phyloP scores from a whole-genome alignment of 1,140 invertebrate genomes.

The Pseudomyrmex concolor region DNA sequence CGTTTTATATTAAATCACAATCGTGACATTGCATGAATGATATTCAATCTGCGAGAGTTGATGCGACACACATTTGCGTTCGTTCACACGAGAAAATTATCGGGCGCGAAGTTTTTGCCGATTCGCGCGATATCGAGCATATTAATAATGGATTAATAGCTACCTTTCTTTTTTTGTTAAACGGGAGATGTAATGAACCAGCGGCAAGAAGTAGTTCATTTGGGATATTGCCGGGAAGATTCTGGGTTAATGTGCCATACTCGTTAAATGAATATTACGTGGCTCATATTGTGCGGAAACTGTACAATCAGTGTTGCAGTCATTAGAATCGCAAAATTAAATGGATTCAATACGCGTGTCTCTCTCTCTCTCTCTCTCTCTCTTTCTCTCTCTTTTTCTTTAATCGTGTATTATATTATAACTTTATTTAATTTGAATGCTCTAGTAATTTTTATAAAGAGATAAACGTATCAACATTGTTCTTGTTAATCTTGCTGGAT shows the following conservation, averaged over 20 bases:
- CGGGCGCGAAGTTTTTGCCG: neutral
- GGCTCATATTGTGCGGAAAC: neutral
- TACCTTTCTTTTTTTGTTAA: neutral
- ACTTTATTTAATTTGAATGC: neutral
- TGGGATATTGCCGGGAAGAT: slow-evolving; percentile 2
- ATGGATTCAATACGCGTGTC: neutral
- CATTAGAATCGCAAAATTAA: slow-evolving; percentile 21
- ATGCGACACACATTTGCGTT: neutral
- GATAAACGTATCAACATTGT: no score
- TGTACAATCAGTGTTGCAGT: neutral
- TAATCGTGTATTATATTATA: neutral
- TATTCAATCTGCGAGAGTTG: neutral
- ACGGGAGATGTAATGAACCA: neutral
- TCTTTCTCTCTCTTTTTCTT: neutral
- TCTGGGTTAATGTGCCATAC: slow-evolving; percentile 29
- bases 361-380: neutral
- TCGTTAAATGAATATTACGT: slow-evolving; percentile 25
- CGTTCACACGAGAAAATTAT: slow-evolving; percentile 5
- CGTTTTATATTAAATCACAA: slow-evolving; percentile 10
- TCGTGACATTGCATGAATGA: no score
- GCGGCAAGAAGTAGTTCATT: slow-evolving; percentile 17
- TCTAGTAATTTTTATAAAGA: no score
- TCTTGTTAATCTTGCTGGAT: neutral
- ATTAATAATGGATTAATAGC: slow-evolving; percentile 29
- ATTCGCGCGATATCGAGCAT: slow-evolving; percentile 6